Base-by-base conservation (phyloP, 2,888 invertebrate species). In the Ectemnius continuus region DNA sequence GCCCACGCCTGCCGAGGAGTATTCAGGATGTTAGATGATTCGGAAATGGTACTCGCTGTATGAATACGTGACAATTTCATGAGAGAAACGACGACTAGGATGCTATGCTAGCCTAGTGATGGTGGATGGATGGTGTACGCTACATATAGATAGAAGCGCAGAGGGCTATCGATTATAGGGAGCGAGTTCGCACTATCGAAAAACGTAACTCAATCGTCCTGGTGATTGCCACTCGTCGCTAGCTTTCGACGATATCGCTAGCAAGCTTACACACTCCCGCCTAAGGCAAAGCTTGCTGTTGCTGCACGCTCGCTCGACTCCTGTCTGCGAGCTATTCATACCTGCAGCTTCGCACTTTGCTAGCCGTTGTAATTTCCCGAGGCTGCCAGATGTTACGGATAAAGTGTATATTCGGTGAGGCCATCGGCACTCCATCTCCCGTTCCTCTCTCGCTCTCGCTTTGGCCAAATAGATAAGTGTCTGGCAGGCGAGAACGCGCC, bases 21-120 rank as follows among this genome's bases (percentile, higher is more conserved):
- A 77, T 75, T 75, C 68, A 69, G 60, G 62, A 77, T 71, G 71
- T 45, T 45, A 75, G 66, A 68, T 76, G 63, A 62, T 71, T 71
- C 62, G 52, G 13, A 11, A 11, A 36, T 36, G 6, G 36, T 8
- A 11, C 8, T 11, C 36, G 36, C 11, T 36, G 4, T 36, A 2
- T 36, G 36, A 6, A 11, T 11, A 36, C 36, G 36, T 6, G 52
- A 14, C 11, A 52, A 16, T 14, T 16, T 16, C 52, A 3, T 3
- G 16, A 14, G 52, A 52, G 16, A 11, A 4, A 52, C 52, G 52
- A 52, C 52, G 16, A 14, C n/a, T 4, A 52, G 52, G 16, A 13
- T 11, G 52, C 14, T 11, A 5, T 52, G 52, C 0, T 14, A 8
- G n/a, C 48, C 11, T 5, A 5, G n/a, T 16, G 8, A 11, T 36